Evolutionary conservation across 1,140 invertebrate species (phyloP), one percentile per base, ranked within the genome.

Genomic region (Subanguina moxae): DNA sequence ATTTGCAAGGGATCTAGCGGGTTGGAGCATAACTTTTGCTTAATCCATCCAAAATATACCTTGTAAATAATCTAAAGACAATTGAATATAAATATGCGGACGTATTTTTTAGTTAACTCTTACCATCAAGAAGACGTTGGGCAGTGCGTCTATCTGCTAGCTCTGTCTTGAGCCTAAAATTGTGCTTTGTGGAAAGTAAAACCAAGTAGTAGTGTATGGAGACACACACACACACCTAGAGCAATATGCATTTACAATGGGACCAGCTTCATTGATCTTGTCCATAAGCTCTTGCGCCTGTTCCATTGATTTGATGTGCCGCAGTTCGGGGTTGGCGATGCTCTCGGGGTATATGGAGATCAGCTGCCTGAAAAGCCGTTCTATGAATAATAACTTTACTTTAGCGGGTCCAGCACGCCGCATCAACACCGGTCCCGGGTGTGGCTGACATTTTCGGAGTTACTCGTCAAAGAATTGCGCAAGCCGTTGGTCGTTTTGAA

Each of bases 251-350:
- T 64, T 27, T 56, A 64, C 62, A 19, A 64, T 23, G 3, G 69
- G 69, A 9, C 42, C 46, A 9, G 69, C 69, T 42, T 71, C 69
- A 11, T 30, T 45, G 15, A 74, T 73, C 64, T 78, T 62, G 7
- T 19, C 67, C 38, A 74, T 43, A 7, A 78, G 61, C 27, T 32
- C 46, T n/a, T 65, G 30, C 11, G 71, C 72, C 59, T 75, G 65
- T 27, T 71, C 48, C 17, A 43, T 52, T 27, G 61, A 63, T 48
- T 67, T 68, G 48, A 77, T 46, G 15, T 76, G 30, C 38, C 59
- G 46, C 1, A 77, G 69, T 17, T 59, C 46, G 11, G 76, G 76
- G 42, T 79, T 78, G 23, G 74, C 77, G n/a, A 78, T 68, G 32
- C 46, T 57, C 32, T 77, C 76, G 1, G 76, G 76, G 59, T 72